Evolutionary conservation across 1,140 invertebrate species (phyloP), one percentile per base, ranked within the genome.

Genomic region (Zophobas morio): DNA sequence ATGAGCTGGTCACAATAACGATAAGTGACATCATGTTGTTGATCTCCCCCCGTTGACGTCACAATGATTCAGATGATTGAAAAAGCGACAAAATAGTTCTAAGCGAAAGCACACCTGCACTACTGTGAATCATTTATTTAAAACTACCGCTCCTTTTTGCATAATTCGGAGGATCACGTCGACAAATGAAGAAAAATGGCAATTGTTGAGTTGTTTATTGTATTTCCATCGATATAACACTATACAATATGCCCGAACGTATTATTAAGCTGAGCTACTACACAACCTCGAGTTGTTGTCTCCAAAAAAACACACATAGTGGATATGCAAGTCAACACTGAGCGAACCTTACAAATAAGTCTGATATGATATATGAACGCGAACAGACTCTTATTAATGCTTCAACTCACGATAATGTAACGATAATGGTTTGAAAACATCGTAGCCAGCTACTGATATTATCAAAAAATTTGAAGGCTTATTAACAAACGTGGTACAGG

Each of bases 161-260:
- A 42, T 34, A 66, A 57, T 47, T 63, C 32, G 57, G 39, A 66
- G 37, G 37, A 8, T 66, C 20, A 5, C 3, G 35, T 66, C 6
- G 60, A 36, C 39, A 40, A 66, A 51, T 51, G 1, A 66, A 42
- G 20, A 66, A 54, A 54, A 42, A 20, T 32, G 20, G 60, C 20
- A 66, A 42, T 66, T 66, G 39, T 66, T 66, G 40, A 66, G n/a
- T 66, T 33, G 42, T 76, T 46, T 53, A 49, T 77, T 72, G 73
- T 80, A 80, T 75, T 79, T 80, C 78, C 78, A 82, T 79, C 81
- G 77, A 82, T 81, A 60, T 82, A 81, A 82, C 80, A 82, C 80
- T 82, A 82, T 82, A 82, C 81, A 82, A 76, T 81, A 78, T 80
- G 81, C 81, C 70, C 76, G 80, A 76, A 80, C 72, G 70, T 78